Percentiles rank a stretch among this genome's conserved stretches.
Conservation (phyloP, 1,140 invertebrate species). For the Drosophila lowei region DNA sequence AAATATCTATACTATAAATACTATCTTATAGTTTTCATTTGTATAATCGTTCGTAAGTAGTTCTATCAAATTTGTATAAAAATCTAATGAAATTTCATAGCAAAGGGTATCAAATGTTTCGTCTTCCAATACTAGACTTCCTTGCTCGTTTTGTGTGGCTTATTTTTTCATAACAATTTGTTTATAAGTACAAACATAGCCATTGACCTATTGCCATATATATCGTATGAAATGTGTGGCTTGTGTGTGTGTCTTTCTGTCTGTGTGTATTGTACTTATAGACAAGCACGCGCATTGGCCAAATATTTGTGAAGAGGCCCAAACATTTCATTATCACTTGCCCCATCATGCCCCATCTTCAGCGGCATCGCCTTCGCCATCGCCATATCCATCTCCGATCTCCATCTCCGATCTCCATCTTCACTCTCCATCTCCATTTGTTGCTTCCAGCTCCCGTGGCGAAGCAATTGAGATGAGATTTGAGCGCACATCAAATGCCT, state of each 20-base stretch:
- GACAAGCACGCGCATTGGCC: constrained; percentile 62
- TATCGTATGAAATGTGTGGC: constrained; percentile 5
- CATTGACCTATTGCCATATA: constrained; percentile 78
- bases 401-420: constrained; percentile 3
- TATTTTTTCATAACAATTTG: constrained; percentile 34
- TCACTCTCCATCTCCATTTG: constrained; percentile 26
- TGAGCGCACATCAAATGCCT: constrained; percentile 63
- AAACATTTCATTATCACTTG: constrained; percentile 69
- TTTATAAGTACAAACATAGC: constrained; percentile 56
- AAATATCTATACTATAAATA: too few relatives aligned
- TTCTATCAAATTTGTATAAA: too few relatives aligned
- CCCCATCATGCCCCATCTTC: constrained; percentile 28
- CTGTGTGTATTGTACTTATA: constrained; percentile 30
- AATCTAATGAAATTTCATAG: too few relatives aligned
- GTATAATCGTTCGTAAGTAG: too few relatives aligned
- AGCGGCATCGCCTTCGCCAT: constrained; percentile 9
- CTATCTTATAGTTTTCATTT: too few relatives aligned
- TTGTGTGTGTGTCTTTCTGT: background rate
- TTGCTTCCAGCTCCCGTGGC: constrained; percentile 51
- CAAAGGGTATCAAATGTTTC: too few relatives aligned
- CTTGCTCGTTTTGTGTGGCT: background rate
- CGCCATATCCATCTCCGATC: constrained; percentile 7
- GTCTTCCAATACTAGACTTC: too few relatives aligned
- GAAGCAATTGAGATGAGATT: constrained; percentile 72
- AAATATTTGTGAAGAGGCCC: constrained; percentile 61